Percentiles rank a stretch among this genome's conserved stretches.
These are phyloP conservation scores for Ardeotis arabs DNA, from an alignment of 2,113 vertebrate species.

Conservation along the genomic window DNA sequence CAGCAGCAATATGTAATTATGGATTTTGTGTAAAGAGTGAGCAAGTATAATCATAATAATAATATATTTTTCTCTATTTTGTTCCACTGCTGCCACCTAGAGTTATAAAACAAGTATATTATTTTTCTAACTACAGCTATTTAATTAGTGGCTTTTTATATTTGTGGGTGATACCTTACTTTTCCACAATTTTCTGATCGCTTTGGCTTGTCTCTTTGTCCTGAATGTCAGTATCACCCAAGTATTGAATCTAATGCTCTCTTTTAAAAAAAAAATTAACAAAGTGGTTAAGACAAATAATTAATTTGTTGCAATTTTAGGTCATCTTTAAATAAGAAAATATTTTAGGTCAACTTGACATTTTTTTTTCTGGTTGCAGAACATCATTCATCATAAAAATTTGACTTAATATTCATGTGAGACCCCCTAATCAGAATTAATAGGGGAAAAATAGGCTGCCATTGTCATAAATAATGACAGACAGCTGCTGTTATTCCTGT, in stretches of 20 bases:
- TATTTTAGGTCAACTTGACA: background rate
- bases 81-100: constrained; percentile 60
- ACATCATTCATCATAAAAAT: background rate
- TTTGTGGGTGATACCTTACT: background rate
- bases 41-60: background rate
- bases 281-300: background rate
- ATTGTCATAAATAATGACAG: constrained; percentile 11
- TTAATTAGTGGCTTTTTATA: background rate
- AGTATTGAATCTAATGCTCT: background rate
- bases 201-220: constrained; percentile 27
- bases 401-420: background rate
- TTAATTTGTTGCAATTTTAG: background rate
- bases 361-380: background rate
- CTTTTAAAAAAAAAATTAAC: background rate
- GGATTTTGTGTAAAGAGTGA: background rate
- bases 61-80: constrained; percentile 9
- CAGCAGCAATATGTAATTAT: constrained; percentile 11
- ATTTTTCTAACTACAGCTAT: background rate
- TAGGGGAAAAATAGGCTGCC: background rate
- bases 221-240: background rate
- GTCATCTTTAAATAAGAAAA: background rate
- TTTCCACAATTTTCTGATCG: background rate
- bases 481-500: background rate
- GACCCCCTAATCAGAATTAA: background rate
- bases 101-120: constrained; percentile 6